phyloP scores from a whole-genome alignment of 1,140 invertebrate genomes.

The Agraylea sexmaculata region DNA sequence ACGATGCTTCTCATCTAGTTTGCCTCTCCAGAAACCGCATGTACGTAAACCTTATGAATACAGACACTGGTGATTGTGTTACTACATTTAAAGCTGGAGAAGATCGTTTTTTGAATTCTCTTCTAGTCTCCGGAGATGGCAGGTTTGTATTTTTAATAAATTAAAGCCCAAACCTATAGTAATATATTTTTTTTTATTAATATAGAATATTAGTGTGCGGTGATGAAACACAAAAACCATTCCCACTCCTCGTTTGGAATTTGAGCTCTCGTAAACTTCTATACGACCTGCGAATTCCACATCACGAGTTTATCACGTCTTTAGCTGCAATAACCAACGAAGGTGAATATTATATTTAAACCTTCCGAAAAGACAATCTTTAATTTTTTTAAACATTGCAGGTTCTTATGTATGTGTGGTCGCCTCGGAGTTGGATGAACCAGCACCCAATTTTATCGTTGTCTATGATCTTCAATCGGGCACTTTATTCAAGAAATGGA shows the following conservation, averaged over 20 bases:
- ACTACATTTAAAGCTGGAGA: constrained; percentile 82
- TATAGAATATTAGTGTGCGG: constrained; percentile 71
- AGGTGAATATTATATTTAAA: constrained; percentile 34
- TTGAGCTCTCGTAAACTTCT: constrained; percentile 68
- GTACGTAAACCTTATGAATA: constrained; percentile 84
- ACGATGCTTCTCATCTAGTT: constrained; percentile 66
- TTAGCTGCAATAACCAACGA: constrained; percentile 77
- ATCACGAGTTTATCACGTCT: constrained; percentile 77
- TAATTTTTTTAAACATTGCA: no score
- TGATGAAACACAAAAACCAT: constrained; percentile 84
- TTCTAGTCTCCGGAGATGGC: constrained; percentile 77
- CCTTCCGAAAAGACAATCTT: neutral
- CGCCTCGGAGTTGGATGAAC: constrained; percentile 67
- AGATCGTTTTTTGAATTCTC: constrained; percentile 76
- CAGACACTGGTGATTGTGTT: constrained; percentile 69
- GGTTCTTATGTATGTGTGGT: constrained; percentile 56
- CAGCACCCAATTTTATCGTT: constrained; percentile 76
- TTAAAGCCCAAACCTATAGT: constrained; percentile 3
- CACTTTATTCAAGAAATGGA: constrained; percentile 86
- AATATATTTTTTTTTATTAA: neutral
- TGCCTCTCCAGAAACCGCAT: constrained; percentile 74
- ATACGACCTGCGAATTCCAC: constrained; percentile 76
- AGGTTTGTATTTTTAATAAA: constrained; percentile 35
- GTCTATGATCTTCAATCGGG: constrained; percentile 86
- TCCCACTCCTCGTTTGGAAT: constrained; percentile 80